These are phyloP conservation scores for Vireo altiloquus DNA, from an alignment of 2,113 vertebrate species.

Conservation along the genomic window DNA sequence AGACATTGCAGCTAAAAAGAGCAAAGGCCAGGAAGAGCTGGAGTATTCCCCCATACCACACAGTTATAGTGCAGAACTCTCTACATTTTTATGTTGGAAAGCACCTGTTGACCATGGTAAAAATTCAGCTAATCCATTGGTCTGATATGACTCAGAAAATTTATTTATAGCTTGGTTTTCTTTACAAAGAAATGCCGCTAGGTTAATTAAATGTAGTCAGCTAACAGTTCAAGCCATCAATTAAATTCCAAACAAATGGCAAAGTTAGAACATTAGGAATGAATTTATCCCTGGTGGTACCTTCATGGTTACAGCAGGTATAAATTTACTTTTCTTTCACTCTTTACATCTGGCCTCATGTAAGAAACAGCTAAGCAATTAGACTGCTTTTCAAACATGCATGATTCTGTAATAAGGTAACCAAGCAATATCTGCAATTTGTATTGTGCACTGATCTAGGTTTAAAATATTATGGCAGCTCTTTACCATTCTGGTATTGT, in stretches of 20 bases:
- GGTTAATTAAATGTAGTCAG: neutral
- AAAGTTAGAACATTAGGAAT: neutral
- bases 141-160: neutral
- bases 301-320: neutral
- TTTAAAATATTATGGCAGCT: neutral
- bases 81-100: neutral
- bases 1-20: neutral
- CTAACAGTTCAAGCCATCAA: neutral
- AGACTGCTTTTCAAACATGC: neutral
- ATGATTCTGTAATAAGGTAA: neutral
- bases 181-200: neutral
- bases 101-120: neutral
- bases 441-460: neutral
- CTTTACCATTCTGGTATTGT: neutral
- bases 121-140: neutral
- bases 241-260: slow-evolving; percentile 1
- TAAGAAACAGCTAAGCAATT: neutral
- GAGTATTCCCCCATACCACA: neutral
- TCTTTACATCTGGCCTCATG: neutral
- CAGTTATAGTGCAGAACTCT: neutral
- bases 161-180: neutral
- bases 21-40: neutral
- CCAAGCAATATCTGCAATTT: neutral
- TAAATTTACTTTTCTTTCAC: neutral
- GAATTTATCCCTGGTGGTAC: neutral